phyloP scores from a whole-genome alignment of 2,888 invertebrate genomes.

The Trachelus tabidus region DNA sequence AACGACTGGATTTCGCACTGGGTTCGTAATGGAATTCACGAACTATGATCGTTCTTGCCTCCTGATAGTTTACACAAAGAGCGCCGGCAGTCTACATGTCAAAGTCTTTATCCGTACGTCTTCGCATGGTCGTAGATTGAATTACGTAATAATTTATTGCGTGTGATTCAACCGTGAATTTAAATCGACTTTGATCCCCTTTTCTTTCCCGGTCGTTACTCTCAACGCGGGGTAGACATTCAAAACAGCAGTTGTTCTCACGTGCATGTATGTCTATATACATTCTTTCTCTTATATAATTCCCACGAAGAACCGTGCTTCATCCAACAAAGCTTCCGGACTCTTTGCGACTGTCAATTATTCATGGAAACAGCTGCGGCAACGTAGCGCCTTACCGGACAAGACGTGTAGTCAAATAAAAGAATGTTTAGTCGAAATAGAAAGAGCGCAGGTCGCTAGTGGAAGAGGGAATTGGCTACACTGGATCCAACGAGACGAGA shows the following conservation, averaged over 20 bases:
- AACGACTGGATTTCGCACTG: not conserved
- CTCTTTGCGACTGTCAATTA: not conserved
- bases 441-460: not conserved
- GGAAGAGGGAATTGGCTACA: not conserved
- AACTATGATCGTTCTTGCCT: not conserved
- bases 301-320: not conserved
- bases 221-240: not conserved
- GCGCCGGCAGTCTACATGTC: not conserved
- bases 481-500: not conserved
- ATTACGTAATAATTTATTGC: not conserved
- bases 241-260: not conserved
- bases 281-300: not conserved
- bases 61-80: not conserved
- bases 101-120: not conserved
- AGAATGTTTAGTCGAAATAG: not conserved
- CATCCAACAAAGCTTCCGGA: not conserved
- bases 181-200: not conserved
- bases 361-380: not conserved
- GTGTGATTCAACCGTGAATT: not conserved
- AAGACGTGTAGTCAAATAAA: not conserved
- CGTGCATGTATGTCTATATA: not conserved
- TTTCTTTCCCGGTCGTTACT: not conserved
- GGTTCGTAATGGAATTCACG: not conserved
- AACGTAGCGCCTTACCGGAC: not conserved
- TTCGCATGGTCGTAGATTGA: not conserved